Evolutionary conservation across 2,888 invertebrate genomes (phyloP).

Genomic region (Choreutis nemorana): DNA sequence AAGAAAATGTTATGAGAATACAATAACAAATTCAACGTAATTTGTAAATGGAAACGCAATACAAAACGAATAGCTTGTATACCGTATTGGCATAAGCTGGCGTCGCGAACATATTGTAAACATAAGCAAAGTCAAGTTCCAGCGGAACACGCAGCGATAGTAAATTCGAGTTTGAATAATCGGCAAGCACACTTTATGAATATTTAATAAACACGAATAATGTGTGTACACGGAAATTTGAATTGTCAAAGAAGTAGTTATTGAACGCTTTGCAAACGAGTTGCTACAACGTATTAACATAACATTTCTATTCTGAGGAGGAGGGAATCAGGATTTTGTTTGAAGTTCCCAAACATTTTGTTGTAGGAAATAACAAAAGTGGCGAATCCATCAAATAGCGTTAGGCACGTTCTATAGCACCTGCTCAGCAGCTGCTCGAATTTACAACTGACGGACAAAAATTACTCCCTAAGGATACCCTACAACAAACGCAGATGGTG

Average conservation of each 20-base stretch:
- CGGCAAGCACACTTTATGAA: slow-evolving; percentile 33
- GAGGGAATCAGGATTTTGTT: no score
- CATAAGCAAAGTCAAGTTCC: slow-evolving; percentile 25
- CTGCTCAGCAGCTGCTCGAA: slow-evolving; percentile 52
- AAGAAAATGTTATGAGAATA: no score
- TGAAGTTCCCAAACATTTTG: no score
- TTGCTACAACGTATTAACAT: no score
- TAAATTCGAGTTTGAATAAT: slow-evolving; percentile 35
- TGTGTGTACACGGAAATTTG: slow-evolving; percentile 21
- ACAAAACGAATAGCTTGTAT: slow-evolving; percentile 36
- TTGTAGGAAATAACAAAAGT: slow-evolving; percentile 1
- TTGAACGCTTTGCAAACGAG: no score
- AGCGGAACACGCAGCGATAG: slow-evolving; percentile 26
- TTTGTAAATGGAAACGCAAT: slow-evolving; percentile 33
- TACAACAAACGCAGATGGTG: slow-evolving; percentile 36
- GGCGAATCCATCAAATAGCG: slow-evolving; percentile 29
- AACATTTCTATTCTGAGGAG: no score
- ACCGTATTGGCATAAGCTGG: slow-evolving; percentile 30
- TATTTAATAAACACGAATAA: slow-evolving; percentile 30
- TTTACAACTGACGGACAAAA: slow-evolving; percentile 38
- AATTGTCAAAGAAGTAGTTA: no score
- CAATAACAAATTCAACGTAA: slow-evolving; percentile 23
- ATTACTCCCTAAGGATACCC: slow-evolving; percentile 35
- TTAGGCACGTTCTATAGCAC: slow-evolving; percentile 43
- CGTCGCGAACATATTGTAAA: slow-evolving; percentile 35